Conservation (phyloP, 2,113 vertebrate genomes). For the Pterocles gutturalis region DNA sequence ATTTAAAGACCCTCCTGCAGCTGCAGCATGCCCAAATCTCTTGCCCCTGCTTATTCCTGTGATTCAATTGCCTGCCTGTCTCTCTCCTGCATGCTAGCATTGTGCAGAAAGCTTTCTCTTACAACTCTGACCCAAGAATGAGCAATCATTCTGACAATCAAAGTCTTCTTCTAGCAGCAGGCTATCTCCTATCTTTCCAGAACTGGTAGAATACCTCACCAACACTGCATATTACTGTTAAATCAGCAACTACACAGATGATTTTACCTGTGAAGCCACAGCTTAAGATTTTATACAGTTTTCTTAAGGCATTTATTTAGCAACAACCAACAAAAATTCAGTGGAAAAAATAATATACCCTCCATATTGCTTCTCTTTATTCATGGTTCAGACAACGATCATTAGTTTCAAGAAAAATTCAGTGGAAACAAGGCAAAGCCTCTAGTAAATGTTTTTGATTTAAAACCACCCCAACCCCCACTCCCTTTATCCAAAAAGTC, state of each 20-base stretch:
- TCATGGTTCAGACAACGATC: neutral
- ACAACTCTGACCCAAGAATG: neutral
- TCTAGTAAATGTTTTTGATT: slow-evolving; percentile 11
- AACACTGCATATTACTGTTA: neutral
- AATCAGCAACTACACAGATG: neutral
- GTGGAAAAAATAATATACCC: neutral
- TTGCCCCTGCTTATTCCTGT: neutral
- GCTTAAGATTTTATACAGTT: neutral
- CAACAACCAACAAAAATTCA: neutral
- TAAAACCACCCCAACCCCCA: neutral
- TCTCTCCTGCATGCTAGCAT: neutral
- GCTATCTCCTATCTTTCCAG: neutral
- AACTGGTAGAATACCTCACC: neutral
- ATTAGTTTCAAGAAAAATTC: neutral
- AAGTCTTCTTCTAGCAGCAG: neutral
- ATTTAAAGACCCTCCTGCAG: neutral
- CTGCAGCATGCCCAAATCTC: neutral
- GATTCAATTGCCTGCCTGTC: neutral
- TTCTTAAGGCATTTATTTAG: slow-evolving; percentile 55
- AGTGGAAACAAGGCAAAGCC: slow-evolving; percentile 21
- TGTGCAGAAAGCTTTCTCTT: neutral
- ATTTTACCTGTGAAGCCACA: slow-evolving; percentile 1
- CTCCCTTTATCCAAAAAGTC: neutral
- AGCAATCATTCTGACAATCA: neutral
- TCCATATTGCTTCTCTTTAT: slow-evolving; percentile 16